Base-by-base conservation (phyloP, 2,113 vertebrate genomes). In the Toxostoma redivivum region DNA sequence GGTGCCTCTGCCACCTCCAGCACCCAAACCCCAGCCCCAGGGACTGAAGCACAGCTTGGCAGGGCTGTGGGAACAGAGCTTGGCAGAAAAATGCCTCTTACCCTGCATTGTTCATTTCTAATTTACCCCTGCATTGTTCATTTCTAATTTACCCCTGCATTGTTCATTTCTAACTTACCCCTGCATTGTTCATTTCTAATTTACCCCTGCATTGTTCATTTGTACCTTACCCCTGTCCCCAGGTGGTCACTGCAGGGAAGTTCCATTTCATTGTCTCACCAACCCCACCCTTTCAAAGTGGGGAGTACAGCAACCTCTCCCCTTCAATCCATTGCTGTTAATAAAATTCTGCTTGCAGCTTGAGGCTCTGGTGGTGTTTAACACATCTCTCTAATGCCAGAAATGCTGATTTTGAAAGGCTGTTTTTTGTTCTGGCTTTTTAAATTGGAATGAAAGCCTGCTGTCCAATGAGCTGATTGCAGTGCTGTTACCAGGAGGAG, bases 41-140 rank as follows among this genome's bases (percentile, higher is more conserved):
- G 2, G 17, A 57, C 7, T 9, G 11, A 15, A 1, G 5, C 1
- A 0, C 28, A 6, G 25, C 3, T 10, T 8, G 51, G 35, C 35
- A 62, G 12, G 16, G 4, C 0, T 28, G 5, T 8, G 31, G 15
- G n/a, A 30, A 82, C 11, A 57, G 42, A 37, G 48, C 28, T 38
- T 35, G 16, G 3, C 56, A 61, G 38, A 24, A 81, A 72, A 50
- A 2, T 12, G 12, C 10, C 57, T 25, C 4, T 22, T 18, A 17
- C 2, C 81, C 66, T 48, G 16, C 19, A 22, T 21, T 31, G 38
- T 40, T n/a, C 9, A 22, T 37, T 35, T 60, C 24, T 15, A 8
- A 44, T 12, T 30, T 10, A 7, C 2, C 57, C 48, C 15, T 42
- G 61, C 12, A 40, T 12, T 40, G 38, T 40, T 40, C 11, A 40